Evolutionary conservation across 2,113 vertebrate genomes (phyloP), one percentile per base, ranked within the genome.

Genomic region (Paradoxurus hermaphroditus): DNA sequence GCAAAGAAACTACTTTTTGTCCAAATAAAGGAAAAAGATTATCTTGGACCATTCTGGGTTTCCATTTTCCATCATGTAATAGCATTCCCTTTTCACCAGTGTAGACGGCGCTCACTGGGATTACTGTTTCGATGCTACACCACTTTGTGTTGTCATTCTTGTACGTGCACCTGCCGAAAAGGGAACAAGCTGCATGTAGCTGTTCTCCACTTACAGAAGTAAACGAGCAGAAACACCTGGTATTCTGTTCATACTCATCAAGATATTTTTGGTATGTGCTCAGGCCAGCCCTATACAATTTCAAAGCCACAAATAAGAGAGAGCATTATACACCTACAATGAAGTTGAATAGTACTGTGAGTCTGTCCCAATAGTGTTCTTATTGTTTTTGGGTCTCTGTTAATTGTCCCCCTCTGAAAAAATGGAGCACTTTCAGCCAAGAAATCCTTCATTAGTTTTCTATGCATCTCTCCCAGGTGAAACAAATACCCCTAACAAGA

Each of bases 391-490:
- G 79, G 72, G 81, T 95, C 89, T 92, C 81, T 70, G 39, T 51
- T 97, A 97, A 98, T 98, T 97, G 83, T 96, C 97, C 83, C 4
- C 5, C 89, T 97, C 90, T 94, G 92, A 96, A 98, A 97, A 97
- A 14, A 90, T 56, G 31, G 49, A 89, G 31, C 27, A 73, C 91
- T 97, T 97, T 91, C 89, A 95, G 95, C 85, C 95, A 96, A 95
- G 90, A 97, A 98, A 98, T 93, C 96, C 94, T 96, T 98, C 94
- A 97, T 98, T 97, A 96, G 87, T 94, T 97, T 96, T 97, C 98
- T 97, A 86, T 77, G 75, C 87, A 96, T 78, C 94, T 98, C 97
- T 98, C 96, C 88, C 92, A 98, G 97, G 96, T 98, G 97, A 98
- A 98, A 97, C 94, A 97, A 97, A 97, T 10, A 93, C 97, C 81